phyloP scores from a whole-genome alignment of 1,140 invertebrate genomes.

The Calosoma granatense region DNA sequence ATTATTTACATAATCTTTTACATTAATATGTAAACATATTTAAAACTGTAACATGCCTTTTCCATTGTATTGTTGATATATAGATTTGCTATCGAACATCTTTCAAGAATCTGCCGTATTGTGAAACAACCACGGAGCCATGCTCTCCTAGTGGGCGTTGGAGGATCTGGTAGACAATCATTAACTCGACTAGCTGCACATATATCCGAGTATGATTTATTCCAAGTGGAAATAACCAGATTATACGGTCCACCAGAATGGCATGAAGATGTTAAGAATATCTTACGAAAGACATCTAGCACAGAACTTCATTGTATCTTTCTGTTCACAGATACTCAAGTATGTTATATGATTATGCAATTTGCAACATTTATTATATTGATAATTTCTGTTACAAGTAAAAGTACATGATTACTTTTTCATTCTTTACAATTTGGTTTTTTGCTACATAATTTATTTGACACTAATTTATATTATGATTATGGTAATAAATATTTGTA shows the following conservation, averaged over 20 bases:
- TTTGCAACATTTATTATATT: too few relatives aligned
- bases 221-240: conserved; percentile 84
- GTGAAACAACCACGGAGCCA: conserved; percentile 84
- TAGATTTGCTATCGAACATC: conserved; percentile 89
- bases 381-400: too few relatives aligned
- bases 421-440: too few relatives aligned
- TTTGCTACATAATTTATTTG: background rate
- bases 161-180: conserved; percentile 87
- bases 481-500: conserved; percentile 82
- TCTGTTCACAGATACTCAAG: conserved; percentile 81
- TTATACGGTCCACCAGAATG: conserved; percentile 76
- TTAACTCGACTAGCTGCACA: conserved; percentile 80
- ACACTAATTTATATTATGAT: conserved; percentile 38
- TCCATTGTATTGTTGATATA: too few relatives aligned
- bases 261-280: conserved; percentile 80
- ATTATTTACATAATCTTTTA: conserved; percentile 5
- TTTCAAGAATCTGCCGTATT: conserved; percentile 83
- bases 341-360: too few relatives aligned
- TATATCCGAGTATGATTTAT: conserved; percentile 88
- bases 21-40: background rate
- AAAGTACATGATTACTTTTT: too few relatives aligned
- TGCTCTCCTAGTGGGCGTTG: conserved; percentile 77
- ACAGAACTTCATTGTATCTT: conserved; percentile 85
- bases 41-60: too few relatives aligned
- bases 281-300: conserved; percentile 68